Conservation (phyloP, 2,888 invertebrate species). For the Protophormia terraenovae region DNA sequence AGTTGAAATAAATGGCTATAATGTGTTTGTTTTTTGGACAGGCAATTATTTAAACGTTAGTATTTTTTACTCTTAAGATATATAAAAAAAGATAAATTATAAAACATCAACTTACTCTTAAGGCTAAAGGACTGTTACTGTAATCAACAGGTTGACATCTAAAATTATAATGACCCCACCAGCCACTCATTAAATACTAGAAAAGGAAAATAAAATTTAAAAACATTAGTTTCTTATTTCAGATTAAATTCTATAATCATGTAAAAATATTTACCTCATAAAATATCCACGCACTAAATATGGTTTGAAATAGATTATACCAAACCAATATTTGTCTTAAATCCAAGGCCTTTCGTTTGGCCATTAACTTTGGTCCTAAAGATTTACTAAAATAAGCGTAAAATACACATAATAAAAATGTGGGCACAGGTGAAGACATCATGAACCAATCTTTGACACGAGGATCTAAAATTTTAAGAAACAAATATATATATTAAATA, state of each 20-base stretch:
- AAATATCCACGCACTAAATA: slow-evolving; percentile 95
- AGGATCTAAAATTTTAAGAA: slow-evolving; percentile 86
- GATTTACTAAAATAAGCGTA: slow-evolving; percentile 92
- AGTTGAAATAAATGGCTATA: slow-evolving; percentile 3
- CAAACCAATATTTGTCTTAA: slow-evolving; percentile 89
- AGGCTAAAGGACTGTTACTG: slow-evolving; percentile 86
- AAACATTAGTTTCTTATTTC: not conserved
- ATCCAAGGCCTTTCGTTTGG: slow-evolving; percentile 93
- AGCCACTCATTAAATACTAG: slow-evolving; percentile 86
- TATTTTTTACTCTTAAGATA: not conserved
- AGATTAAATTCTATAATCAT: not conserved
- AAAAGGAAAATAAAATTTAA: slow-evolving; percentile 29
- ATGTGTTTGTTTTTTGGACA: not conserved
- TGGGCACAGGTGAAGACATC: slow-evolving; percentile 94
- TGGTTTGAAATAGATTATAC: slow-evolving; percentile 94
- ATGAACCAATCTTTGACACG: slow-evolving; percentile 93
- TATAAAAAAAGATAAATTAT: slow-evolving; percentile 20
- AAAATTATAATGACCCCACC: slow-evolving; percentile 91
- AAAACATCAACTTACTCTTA: slow-evolving; percentile 84
- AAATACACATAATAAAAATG: slow-evolving; percentile 89
- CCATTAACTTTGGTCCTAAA: slow-evolving; percentile 93
- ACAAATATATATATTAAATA: not conserved
- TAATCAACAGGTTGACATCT: slow-evolving; percentile 95
- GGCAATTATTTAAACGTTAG: not conserved
- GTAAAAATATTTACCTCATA: slow-evolving; percentile 88